These are phyloP conservation scores for Nomada hirtipes DNA, from an alignment of 2,888 invertebrate species.

Conservation along the genomic window DNA sequence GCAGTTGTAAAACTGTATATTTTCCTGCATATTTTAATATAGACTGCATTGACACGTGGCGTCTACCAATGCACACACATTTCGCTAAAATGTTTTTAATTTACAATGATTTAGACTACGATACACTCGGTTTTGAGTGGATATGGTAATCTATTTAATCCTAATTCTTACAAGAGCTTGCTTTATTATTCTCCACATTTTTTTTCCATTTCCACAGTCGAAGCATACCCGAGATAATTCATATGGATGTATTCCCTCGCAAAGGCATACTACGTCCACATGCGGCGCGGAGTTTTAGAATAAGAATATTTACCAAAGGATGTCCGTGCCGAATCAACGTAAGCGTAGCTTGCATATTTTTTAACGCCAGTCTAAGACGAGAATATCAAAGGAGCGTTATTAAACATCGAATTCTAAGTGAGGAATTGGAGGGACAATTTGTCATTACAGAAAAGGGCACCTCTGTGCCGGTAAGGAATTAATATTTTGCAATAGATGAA, in stretches of 20 bases:
- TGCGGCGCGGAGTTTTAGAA: constrained; percentile 78
- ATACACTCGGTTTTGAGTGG: constrained; percentile 83
- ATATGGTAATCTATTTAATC: constrained; percentile 68
- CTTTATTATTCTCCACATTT: background rate
- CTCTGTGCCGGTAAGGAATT: constrained; percentile 75
- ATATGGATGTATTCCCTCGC: constrained; percentile 72
- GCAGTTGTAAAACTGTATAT: constrained; percentile 2
- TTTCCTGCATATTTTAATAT: constrained; percentile 78
- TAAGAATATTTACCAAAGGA: constrained; percentile 79
- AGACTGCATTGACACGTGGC: constrained; percentile 79
- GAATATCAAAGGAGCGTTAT: constrained; percentile 79
- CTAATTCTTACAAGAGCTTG: background rate
- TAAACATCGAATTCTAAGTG: constrained; percentile 66
- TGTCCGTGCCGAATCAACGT: constrained; percentile 77
- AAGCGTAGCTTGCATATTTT: constrained; percentile 81
- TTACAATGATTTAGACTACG: constrained; percentile 78
- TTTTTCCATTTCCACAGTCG: constrained; percentile 68
- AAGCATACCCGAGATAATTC: constrained; percentile 74
- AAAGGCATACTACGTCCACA: constrained; percentile 82
- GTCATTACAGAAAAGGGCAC: constrained; percentile 82
- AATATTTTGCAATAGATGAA: background rate
- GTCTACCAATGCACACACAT: constrained; percentile 78
- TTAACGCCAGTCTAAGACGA: constrained; percentile 81
- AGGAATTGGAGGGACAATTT: constrained; percentile 80
- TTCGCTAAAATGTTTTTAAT: constrained; percentile 82